These are phyloP conservation scores for Dinoponera quadriceps DNA, from an alignment of 1,140 invertebrate species.

Conservation along the genomic window DNA sequence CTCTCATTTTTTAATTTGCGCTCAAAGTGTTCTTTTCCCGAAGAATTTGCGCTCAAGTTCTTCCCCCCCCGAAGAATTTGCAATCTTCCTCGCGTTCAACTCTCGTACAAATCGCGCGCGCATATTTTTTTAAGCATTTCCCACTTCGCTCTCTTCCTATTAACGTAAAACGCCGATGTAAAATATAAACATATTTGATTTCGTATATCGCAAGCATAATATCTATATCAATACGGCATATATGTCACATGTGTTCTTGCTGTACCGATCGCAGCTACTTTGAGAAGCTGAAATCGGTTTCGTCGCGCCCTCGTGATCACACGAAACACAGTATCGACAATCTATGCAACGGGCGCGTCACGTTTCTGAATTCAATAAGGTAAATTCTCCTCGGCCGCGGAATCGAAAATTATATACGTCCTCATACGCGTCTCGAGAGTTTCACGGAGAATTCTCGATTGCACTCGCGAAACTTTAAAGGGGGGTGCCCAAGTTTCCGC, in stretches of 20 bases:
- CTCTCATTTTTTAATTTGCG: slow-evolving; percentile 33
- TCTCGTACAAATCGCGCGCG: neutral
- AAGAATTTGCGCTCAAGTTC: slow-evolving; percentile 10
- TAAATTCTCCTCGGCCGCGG: slow-evolving; percentile 7
- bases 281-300: neutral
- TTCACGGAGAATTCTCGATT: slow-evolving; percentile 65
- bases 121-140: neutral
- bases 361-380: slow-evolving; percentile 26
- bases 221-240: too few species aligned
- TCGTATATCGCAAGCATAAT: neutral
- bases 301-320: neutral
- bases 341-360: neutral
- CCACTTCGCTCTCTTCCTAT: neutral
- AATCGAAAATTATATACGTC: slow-evolving; percentile 48
- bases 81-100: neutral
- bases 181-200: slow-evolving; percentile 16
- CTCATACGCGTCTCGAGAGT: slow-evolving; percentile 46
- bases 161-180: neutral
- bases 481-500: slow-evolving; percentile 61
- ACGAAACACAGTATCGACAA: slow-evolving; percentile 20
- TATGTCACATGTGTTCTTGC: neutral
- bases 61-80: neutral
- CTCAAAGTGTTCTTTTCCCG: neutral
- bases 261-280: slow-evolving; percentile 10
- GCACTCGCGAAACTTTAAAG: slow-evolving; percentile 63